Evolutionary conservation across 2,113 vertebrate species (phyloP), one percentile per base, ranked within the genome.

Genomic region (Cyprinodon variegatus): DNA sequence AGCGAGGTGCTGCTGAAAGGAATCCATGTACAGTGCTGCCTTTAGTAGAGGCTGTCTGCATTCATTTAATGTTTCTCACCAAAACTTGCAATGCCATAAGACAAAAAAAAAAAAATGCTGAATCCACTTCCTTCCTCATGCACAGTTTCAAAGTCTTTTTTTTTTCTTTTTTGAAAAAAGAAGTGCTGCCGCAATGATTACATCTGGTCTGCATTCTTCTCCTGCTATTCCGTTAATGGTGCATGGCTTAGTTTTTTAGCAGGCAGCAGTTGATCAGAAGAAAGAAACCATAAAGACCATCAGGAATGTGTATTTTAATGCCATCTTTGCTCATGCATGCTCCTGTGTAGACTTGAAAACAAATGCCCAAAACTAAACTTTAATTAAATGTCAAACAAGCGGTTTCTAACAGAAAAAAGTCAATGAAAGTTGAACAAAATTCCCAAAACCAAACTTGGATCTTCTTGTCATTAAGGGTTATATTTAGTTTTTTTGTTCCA

Each of bases 51-150:
- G 17, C 50, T 57, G 50, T 20, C 50, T 57, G 50, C 50, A 57
- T n/a, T 20, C 17, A 10, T 57, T 57, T 57, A 57, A 10, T n/a
- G 50, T n/a, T 57, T 57, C 17, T 53, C 50, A 10, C 50, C 6
- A 57, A 57, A 57, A 57, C 50, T 57, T 20, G 7, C 17, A n/a
- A 15, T 0, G 20, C 39, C 68, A 29, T 70, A 4, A 6, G 29
- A 22, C 50, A 29, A 29, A 29, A 29, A 29, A n/a, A 57, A 60
- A 17, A 29, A 66, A 78, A 12, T 50, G 64, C 64, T 79, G 77
- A 73, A 53, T 74, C 29, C 0, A 70, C 65, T 83, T 78, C 81
- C 81, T 70, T 78, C 75, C 62, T 74, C 40, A 48, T 37, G 8
- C 65, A 53, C 15, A 50, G 48, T 50, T 20, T 57, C 50, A 57